These are phyloP conservation scores for Characodon lateralis DNA, from an alignment of 2,797 vertebrate species.

Conservation along the genomic window DNA sequence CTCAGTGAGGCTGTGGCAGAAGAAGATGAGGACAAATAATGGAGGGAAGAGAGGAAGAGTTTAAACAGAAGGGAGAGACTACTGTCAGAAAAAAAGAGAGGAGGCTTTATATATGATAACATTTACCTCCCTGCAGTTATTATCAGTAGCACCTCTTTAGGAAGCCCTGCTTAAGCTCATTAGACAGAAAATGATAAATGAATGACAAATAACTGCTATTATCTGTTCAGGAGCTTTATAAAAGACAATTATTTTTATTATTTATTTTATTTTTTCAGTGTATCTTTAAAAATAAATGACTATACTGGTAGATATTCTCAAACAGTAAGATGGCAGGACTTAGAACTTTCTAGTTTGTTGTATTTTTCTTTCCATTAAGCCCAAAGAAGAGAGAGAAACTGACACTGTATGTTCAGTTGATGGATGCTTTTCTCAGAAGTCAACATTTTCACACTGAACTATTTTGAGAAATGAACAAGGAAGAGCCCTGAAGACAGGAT, in stretches of 20 bases:
- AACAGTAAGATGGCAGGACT: background rate
- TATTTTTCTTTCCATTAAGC: too few species aligned
- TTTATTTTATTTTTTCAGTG: background rate
- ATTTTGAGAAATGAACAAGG: background rate
- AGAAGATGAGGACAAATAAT: conserved; percentile 45
- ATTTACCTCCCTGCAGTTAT: conserved; percentile 45
- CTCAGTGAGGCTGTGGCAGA: conserved; percentile 42
- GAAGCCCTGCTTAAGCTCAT: conserved; percentile 21
- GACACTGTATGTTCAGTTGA: too few species aligned
- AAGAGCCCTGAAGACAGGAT: too few species aligned
- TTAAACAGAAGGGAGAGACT: conserved; percentile 40
- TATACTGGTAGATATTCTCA: background rate
- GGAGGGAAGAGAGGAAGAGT: conserved; percentile 14
- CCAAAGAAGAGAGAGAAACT: background rate
- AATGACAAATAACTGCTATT: conserved; percentile 16
- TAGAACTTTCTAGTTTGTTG: too few species aligned
- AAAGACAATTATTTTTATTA: background rate
- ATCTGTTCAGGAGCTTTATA: conserved; percentile 6
- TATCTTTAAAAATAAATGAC: conserved; percentile 1
- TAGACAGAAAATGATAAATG: conserved; percentile 21
- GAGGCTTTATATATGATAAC: conserved; percentile 34
- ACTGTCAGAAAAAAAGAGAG: conserved; percentile 18
- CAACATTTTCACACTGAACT: background rate
- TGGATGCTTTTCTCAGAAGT: too few species aligned
- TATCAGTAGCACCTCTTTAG: conserved; percentile 38